A percentile compares a stretch with the other conserved stretches of the same genome.
These are phyloP conservation scores for Fistularia tabacaria DNA, from an alignment of 2,797 vertebrate genomes.

Conservation along the genomic window DNA sequence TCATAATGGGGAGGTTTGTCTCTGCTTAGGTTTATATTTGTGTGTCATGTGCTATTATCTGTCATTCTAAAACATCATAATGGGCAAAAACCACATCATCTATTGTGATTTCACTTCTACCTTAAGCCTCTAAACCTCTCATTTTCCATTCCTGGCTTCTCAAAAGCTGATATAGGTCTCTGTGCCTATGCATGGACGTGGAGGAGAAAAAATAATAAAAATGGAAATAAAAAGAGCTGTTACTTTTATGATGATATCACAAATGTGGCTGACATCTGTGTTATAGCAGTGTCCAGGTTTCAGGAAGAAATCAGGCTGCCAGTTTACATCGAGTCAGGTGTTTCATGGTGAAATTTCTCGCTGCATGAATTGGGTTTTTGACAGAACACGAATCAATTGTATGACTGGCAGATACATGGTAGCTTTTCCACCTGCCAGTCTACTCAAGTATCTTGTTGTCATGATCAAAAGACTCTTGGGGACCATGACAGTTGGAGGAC, in stretches of 20 bases:
- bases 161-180: slow-evolving; percentile 9
- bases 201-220: background rate
- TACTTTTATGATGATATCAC: slow-evolving; percentile 70
- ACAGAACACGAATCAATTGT: slow-evolving; percentile 30
- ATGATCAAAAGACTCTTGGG: slow-evolving; percentile 30
- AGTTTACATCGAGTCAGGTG: slow-evolving; percentile 50
- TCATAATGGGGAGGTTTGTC: slow-evolving; percentile 57
- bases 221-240: slow-evolving; percentile 24
- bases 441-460: slow-evolving; percentile 28
- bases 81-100: slow-evolving; percentile 67
- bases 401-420: slow-evolving; percentile 64
- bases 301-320: slow-evolving; percentile 18
- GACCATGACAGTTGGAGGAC: slow-evolving; percentile 20
- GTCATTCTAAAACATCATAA: slow-evolving; percentile 61
- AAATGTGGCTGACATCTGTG: slow-evolving; percentile 69
- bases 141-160: slow-evolving; percentile 41
- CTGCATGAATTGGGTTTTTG: slow-evolving; percentile 6
- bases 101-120: slow-evolving; percentile 66
- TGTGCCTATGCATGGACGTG: background rate
- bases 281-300: slow-evolving; percentile 64
- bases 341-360: slow-evolving; percentile 42
- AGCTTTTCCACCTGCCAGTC: slow-evolving; percentile 41
- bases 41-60: slow-evolving; percentile 33
- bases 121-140: slow-evolving; percentile 41
- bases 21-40: slow-evolving; percentile 11